A percentile compares a stretch with the other conserved stretches of the same genome.
Evolutionary conservation across 2,797 vertebrate species (phyloP).

Genomic region (Paguma larvata): DNA sequence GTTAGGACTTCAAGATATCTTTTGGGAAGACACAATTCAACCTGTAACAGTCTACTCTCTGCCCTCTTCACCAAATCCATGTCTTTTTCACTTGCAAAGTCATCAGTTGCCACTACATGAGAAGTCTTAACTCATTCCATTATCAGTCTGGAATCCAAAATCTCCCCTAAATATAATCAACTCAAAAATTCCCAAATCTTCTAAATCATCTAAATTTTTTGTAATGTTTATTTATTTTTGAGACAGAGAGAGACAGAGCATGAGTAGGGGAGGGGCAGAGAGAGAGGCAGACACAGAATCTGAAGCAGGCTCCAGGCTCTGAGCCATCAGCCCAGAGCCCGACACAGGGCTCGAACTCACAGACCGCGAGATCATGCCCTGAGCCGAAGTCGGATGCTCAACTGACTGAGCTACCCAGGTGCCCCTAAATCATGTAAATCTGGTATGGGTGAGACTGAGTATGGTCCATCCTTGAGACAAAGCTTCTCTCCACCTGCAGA

Average conservation of each 20-base stretch:
- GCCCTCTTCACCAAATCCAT: not conserved
- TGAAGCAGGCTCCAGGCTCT: too few species aligned
- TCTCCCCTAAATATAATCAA: not conserved
- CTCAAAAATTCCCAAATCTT: not conserved
- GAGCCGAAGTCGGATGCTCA: too few species aligned
- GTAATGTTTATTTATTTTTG: too few species aligned
- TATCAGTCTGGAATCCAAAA: not conserved
- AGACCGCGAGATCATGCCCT: too few species aligned
- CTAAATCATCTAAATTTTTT: not conserved
- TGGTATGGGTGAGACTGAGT: not conserved
- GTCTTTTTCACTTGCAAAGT: constrained; percentile 15
- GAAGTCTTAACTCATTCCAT: not conserved
- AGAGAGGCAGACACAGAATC: too few species aligned
- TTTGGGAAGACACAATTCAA: not conserved
- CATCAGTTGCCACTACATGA: not conserved
- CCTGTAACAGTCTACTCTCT: not conserved
- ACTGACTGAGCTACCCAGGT: too few species aligned
- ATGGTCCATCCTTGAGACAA: not conserved
- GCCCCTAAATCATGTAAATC: not conserved
- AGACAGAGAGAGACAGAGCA: too few species aligned
- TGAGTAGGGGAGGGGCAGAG: too few species aligned
- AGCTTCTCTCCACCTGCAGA: not conserved
- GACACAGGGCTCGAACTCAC: too few species aligned
- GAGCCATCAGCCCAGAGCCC: too few species aligned
- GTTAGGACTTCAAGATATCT: not conserved